A percentile compares a stretch with the other conserved stretches of the same genome.
These are phyloP conservation scores for Palaemon carinicauda DNA, from an alignment of 1,140 invertebrate species.

Conservation along the genomic window DNA sequence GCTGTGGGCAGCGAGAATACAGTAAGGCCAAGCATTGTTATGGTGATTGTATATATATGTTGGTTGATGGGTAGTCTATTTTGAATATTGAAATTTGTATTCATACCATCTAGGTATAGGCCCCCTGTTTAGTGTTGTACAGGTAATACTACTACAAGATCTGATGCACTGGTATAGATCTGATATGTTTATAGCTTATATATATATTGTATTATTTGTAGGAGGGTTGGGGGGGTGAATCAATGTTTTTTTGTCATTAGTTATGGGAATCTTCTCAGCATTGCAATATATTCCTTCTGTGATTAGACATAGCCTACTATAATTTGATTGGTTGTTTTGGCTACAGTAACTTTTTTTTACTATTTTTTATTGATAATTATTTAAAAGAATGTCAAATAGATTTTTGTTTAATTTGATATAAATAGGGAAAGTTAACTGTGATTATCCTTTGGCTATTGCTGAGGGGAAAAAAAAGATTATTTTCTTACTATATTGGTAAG, in stretches of 20 bases:
- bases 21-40: constrained; percentile 53
- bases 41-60: constrained; percentile 48
- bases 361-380: not conserved
- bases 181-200: constrained; percentile 32
- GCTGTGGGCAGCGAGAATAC: constrained; percentile 15
- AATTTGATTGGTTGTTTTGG: not conserved
- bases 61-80: constrained; percentile 58
- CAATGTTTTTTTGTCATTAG: constrained; percentile 14
- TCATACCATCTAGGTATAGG: constrained; percentile 39
- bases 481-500: no score
- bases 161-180: constrained; percentile 44
- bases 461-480: no score
- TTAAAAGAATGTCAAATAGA: not conserved
- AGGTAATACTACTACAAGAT: constrained; percentile 30
- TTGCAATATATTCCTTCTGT: not conserved
- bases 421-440: no score
- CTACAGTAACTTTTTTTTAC: not conserved
- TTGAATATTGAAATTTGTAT: constrained; percentile 58
- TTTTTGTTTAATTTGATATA: no score
- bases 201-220: constrained; percentile 3
- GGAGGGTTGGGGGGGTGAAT: not conserved
- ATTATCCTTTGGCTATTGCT: no score
- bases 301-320: no score
- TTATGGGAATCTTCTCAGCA: constrained; percentile 20
- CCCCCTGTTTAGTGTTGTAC: constrained; percentile 45